A percentile compares a stretch with the other conserved stretches of the same genome.
Conservation (phyloP, 64 coral and sea anemone genomes). For the Trachythela sp. region DNA sequence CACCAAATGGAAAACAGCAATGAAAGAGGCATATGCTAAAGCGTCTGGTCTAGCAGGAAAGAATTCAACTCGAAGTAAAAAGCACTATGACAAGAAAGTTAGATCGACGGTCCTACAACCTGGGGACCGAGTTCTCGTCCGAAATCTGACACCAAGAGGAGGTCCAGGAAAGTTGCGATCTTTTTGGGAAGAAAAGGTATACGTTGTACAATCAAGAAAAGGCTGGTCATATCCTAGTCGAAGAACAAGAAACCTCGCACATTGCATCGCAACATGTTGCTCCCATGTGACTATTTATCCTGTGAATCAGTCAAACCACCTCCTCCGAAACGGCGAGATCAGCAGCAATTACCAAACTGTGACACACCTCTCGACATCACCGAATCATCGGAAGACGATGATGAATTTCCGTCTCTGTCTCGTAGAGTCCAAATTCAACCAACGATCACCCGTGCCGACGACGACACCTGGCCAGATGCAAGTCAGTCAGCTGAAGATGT, state of each 20-base stretch:
- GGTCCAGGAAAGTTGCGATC: background rate
- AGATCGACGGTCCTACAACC: background rate
- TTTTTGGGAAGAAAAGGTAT: slow-evolving; percentile 7
- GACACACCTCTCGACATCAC: background rate
- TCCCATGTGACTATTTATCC: slow-evolving; percentile 17
- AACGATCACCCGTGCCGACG: no score
- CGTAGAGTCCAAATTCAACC: no score
- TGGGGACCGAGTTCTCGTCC: background rate
- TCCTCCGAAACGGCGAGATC: background rate
- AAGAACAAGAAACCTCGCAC: background rate
- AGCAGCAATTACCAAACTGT: background rate
- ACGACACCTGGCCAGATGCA: no score
- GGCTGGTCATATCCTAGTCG: background rate
- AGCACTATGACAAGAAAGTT: background rate
- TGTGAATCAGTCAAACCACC: no score
- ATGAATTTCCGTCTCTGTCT: no score
- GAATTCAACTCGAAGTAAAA: background rate
- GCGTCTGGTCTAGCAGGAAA: background rate
- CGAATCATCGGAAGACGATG: background rate
- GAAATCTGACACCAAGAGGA: slow-evolving; percentile 10
- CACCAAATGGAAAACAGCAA: background rate
- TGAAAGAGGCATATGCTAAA: background rate
- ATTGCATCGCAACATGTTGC: slow-evolving; percentile 18
- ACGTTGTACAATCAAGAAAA: background rate
- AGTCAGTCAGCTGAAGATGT: background rate